These are phyloP conservation scores for Dipodomys merriami DNA, from an alignment of 2,113 vertebrate species.

Conservation along the genomic window DNA sequence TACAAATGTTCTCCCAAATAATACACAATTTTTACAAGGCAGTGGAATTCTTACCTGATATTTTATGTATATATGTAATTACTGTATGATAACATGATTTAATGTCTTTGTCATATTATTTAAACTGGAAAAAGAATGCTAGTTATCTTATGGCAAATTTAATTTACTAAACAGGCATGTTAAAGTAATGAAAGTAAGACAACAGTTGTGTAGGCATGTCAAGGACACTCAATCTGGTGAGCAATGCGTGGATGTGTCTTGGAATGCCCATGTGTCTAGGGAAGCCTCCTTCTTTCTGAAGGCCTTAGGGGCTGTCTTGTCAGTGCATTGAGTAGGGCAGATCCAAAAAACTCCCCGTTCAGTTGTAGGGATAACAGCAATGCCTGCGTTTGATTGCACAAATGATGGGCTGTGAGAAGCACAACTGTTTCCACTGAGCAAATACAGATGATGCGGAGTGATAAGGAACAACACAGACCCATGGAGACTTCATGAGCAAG, in stretches of 20 bases:
- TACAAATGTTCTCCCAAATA: not conserved
- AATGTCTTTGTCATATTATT: not conserved
- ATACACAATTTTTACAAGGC: not conserved
- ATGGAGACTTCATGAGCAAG: fast-evolving
- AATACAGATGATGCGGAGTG: not conserved
- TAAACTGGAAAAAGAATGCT: not conserved
- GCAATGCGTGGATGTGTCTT: not conserved
- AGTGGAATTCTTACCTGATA: not conserved
- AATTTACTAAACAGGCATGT: not conserved
- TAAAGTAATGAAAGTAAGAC: not conserved
- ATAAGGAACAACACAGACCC: not conserved
- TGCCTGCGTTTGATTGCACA: not conserved
- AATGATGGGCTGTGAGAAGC: fast-evolving
- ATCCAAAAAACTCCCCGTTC: fast-evolving
- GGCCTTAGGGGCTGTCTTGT: no score
- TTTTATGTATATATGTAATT: not conserved
- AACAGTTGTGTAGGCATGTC: not conserved
- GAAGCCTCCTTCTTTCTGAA: not conserved
- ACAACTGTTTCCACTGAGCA: not conserved
- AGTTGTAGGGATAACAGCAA: not conserved
- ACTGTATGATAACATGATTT: not conserved
- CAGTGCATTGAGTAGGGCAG: not conserved
- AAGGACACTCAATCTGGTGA: not conserved
- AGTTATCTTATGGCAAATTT: not conserved
- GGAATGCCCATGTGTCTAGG: not conserved